Conservation (phyloP, 2,797 vertebrate genomes). For the Squalus acanthias region DNA sequence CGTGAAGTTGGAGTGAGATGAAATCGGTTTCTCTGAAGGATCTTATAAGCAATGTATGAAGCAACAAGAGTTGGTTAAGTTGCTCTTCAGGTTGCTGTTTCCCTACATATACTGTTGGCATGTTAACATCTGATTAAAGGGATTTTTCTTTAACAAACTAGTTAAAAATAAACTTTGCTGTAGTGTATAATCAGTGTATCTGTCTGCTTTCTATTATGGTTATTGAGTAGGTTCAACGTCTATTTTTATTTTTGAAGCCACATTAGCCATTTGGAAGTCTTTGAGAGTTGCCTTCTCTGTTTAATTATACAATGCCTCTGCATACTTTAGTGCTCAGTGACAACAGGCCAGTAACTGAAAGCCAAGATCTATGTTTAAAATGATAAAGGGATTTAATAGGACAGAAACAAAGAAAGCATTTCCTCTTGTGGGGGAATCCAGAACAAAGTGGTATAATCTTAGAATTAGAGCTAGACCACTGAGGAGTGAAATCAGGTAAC, state of each 20-base stretch:
- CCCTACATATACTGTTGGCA: not conserved
- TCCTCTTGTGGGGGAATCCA: not conserved
- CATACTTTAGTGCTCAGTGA: not conserved
- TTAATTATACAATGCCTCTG: not conserved
- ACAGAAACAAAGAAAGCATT: not conserved
- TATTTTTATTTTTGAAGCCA: conserved; percentile 10
- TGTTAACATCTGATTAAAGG: conserved; percentile 5
- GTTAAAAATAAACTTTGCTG: conserved; percentile 21
- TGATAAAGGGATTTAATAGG: not conserved
- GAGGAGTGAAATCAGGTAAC: not conserved
- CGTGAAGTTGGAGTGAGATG: not conserved
- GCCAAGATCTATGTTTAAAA: not conserved
- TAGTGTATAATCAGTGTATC: conserved; percentile 6
- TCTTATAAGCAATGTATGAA: not conserved
- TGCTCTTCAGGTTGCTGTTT: not conserved
- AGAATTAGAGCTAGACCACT: not conserved
- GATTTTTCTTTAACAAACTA: not conserved
- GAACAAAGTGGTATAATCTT: not conserved
- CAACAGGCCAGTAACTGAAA: not conserved
- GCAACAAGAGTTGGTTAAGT: not conserved
- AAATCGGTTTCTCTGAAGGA: not conserved
- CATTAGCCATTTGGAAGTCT: not conserved
- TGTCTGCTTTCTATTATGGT: conserved; percentile 15
- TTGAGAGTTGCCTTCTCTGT: not conserved
- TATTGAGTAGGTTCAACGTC: not conserved